A percentile compares a stretch with the other conserved stretches of the same genome.
Evolutionary conservation across 2,888 invertebrate species (phyloP).

Genomic region (Andrena chrysosceles): DNA sequence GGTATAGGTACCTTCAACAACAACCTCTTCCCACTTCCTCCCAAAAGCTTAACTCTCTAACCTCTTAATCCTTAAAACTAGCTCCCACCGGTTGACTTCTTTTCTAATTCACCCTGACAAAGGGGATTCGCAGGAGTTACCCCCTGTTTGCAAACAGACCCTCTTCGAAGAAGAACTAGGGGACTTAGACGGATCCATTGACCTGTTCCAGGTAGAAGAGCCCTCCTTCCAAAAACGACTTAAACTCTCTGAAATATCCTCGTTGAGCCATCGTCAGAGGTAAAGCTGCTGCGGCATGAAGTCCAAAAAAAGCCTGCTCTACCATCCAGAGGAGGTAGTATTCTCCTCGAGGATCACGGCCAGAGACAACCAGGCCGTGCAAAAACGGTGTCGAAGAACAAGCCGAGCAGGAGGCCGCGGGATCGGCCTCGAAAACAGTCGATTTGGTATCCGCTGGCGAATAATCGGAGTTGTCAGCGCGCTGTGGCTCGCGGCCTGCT

Average conservation of each 20-base stretch:
- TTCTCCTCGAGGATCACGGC: not conserved
- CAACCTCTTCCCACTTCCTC: not conserved
- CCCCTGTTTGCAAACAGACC: not conserved
- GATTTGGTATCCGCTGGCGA: constrained; percentile 41
- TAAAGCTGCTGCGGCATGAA: too few relatives aligned
- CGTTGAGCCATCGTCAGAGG: not conserved
- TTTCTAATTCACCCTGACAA: not conserved
- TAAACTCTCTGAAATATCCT: not conserved
- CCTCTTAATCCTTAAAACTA: not conserved
- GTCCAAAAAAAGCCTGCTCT: not conserved
- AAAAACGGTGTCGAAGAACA: not conserved
- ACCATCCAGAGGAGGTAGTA: not conserved
- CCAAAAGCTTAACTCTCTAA: not conserved
- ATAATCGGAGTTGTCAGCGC: constrained; percentile 43
- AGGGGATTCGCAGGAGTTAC: not conserved
- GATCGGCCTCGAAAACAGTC: constrained; percentile 28
- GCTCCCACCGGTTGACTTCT: not conserved
- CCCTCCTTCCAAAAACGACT: not conserved
- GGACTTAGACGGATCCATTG: not conserved
- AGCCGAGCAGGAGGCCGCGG: not conserved
- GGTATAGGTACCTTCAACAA: not conserved
- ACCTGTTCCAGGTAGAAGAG: not conserved
- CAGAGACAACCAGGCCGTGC: not conserved
- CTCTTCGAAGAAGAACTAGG: not conserved
- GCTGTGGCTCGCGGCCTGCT: constrained; percentile 40